These are phyloP conservation scores for Hippoglossus hippoglossus DNA, from an alignment of 2,797 vertebrate genomes.

Conservation along the genomic window DNA sequence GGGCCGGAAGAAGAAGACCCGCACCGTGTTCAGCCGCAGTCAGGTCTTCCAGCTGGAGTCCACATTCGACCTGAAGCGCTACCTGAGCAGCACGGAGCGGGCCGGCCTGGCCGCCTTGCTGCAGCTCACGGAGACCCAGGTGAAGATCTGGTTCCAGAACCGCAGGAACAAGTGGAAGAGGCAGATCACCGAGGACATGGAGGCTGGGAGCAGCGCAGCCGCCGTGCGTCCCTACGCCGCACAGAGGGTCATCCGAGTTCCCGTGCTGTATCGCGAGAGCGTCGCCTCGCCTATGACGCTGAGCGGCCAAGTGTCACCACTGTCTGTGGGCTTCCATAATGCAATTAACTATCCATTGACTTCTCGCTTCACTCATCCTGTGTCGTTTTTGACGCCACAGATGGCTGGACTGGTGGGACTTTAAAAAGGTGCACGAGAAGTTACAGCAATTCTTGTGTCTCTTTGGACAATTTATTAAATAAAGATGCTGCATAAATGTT, in stretches of 20 bases:
- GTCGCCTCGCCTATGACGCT: conserved; percentile 72
- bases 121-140: conserved; percentile 88
- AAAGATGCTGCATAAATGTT: conserved; percentile 30
- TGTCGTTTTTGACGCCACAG: conserved; percentile 87
- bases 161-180: conserved; percentile 91
- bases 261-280: conserved; percentile 90
- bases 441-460: background rate
- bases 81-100: conserved; percentile 85
- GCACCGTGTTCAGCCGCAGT: conserved; percentile 89
- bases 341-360: conserved; percentile 84
- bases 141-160: conserved; percentile 92
- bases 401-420: conserved; percentile 90
- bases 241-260: conserved; percentile 89
- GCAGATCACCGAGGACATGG: conserved; percentile 86
- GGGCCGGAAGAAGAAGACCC: conserved; percentile 88
- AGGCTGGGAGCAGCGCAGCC: conserved; percentile 63
- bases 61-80: conserved; percentile 91
- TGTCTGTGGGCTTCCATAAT: conserved; percentile 52
- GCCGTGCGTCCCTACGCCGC: conserved; percentile 8
- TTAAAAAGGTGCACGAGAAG: background rate
- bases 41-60: conserved; percentile 94
- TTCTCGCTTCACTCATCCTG: conserved; percentile 83
- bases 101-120: conserved; percentile 80
- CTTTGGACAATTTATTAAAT: conserved; percentile 18
- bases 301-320: conserved; percentile 74